These are phyloP conservation scores for Drosophila aldrichi DNA, from an alignment of 2,888 invertebrate genomes.

Conservation along the genomic window DNA sequence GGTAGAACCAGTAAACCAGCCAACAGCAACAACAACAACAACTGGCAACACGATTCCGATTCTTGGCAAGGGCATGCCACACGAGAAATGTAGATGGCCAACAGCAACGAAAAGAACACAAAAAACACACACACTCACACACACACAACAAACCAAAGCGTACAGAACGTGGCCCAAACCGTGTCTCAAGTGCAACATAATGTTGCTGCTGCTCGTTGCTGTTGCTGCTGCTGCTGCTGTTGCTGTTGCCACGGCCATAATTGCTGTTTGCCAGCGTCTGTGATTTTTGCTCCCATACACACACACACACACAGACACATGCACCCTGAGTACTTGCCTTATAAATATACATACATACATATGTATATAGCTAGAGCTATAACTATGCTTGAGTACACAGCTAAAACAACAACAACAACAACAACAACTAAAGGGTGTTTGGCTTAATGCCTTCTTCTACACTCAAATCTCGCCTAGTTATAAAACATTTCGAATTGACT, in stretches of 20 bases:
- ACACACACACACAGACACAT: slow-evolving; percentile 15
- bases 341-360: slow-evolving; percentile 30
- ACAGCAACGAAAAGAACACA: slow-evolving; percentile 25
- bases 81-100: slow-evolving; percentile 34
- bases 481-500: neutral
- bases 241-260: slow-evolving; percentile 54
- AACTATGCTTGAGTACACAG: slow-evolving; percentile 15
- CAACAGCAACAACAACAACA: slow-evolving; percentile 24
- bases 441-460: neutral
- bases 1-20: slow-evolving; percentile 59
- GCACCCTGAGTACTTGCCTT: slow-evolving; percentile 17
- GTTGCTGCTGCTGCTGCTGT: slow-evolving; percentile 17
- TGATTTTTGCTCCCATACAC: slow-evolving; percentile 53
- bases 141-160: slow-evolving; percentile 26
- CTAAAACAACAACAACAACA: neutral
- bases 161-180: slow-evolving; percentile 40
- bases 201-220: slow-evolving; percentile 29
- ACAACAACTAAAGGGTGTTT: slow-evolving; percentile 1
- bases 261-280: slow-evolving; percentile 56
- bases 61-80: slow-evolving; percentile 59
- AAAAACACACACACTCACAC: no score
- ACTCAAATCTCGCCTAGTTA: neutral
- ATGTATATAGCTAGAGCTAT: neutral
- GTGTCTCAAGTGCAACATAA: slow-evolving; percentile 65
- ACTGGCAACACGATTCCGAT: slow-evolving; percentile 49